Base-by-base conservation (phyloP, 2,888 invertebrate genomes). In the Acrocera orbiculus region DNA sequence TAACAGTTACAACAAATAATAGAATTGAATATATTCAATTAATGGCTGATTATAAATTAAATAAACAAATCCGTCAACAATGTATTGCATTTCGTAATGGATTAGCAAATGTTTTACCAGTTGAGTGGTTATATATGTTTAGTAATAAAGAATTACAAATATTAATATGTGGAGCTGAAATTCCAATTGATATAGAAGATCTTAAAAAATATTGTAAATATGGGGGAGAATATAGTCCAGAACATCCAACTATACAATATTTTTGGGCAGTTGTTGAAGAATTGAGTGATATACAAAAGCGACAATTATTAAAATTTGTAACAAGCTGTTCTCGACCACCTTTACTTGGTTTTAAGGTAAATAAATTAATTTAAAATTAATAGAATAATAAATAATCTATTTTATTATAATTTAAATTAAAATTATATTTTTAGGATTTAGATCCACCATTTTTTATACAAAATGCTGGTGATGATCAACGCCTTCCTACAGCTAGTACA, bases 321-420 rank as follows among this genome's bases (percentile, higher is more conserved):
- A 99, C 98, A 3, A 92, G 93, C 54, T 96, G 96, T 54, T 96
- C 96, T 1, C 64, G 95, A 38, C 92, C 96, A 4, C 98, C 98
- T 0, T 65, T 99, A 16, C 64, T 98, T 25, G 98, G 98, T 3
- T 98, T 98, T 53, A 92, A 89, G 73, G 92, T 89, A 55, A 49
- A 47, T 9, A 30, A 1, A 10, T 38, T 31, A 8, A 2, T 7
- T 16, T 13, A 16, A 4, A 16, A 27, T 28, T 34, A 26, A 9
- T 19, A 4, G 10, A 32, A 8, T 16, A 16, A n/a, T 16, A 4
- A 13, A 13, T 14, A 14, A 13, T 8, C 2, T 13, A 13, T 14
- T 13, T 26, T 13, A 2, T 16, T 27, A 3, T 32, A 2, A n/a
- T 19, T 15, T 19, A 4, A 10, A 20, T 24, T 32, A n/a, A 22